A percentile compares a stretch with the other conserved stretches of the same genome.
Conservation (phyloP, 2,797 vertebrate genomes). For the Botia almorhae region DNA sequence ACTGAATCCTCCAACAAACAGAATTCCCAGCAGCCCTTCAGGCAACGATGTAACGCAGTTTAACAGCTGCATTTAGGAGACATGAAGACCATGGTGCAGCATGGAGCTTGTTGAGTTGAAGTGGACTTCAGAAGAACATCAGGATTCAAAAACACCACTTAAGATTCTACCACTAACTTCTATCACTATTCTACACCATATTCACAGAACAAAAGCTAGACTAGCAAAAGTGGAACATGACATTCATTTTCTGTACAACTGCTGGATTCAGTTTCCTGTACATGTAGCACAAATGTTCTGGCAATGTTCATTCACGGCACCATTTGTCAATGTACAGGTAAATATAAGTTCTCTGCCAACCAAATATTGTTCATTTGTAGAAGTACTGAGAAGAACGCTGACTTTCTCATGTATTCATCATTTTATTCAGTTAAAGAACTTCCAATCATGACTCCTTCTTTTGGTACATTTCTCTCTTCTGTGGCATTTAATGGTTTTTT, state of each 20-base stretch:
- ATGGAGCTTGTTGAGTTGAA: constrained; percentile 3
- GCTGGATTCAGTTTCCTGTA: background rate
- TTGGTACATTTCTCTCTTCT: background rate
- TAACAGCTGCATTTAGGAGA: constrained; percentile 32
- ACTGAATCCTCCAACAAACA: constrained; percentile 30
- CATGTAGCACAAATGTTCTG: background rate
- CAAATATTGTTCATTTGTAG: no score
- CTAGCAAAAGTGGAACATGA: background rate
- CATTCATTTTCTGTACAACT: background rate
- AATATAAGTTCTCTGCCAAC: no score
- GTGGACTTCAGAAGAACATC: background rate
- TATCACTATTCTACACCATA: background rate
- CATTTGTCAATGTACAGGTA: background rate
- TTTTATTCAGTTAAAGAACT: constrained; percentile 13
- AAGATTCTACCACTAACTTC: no score
- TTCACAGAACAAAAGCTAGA: background rate
- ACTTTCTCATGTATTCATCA: background rate
- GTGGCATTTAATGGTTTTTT: constrained; percentile 3
- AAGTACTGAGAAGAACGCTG: background rate
- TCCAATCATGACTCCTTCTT: background rate
- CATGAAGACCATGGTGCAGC: background rate
- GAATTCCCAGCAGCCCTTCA: constrained; percentile 29
- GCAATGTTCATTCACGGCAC: background rate
- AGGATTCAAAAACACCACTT: no score
- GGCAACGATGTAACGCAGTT: background rate